Percentiles rank a stretch among this genome's conserved stretches.
phyloP scores from a whole-genome alignment of 2,888 invertebrate species.

The Ichneumoninae sp. region DNA sequence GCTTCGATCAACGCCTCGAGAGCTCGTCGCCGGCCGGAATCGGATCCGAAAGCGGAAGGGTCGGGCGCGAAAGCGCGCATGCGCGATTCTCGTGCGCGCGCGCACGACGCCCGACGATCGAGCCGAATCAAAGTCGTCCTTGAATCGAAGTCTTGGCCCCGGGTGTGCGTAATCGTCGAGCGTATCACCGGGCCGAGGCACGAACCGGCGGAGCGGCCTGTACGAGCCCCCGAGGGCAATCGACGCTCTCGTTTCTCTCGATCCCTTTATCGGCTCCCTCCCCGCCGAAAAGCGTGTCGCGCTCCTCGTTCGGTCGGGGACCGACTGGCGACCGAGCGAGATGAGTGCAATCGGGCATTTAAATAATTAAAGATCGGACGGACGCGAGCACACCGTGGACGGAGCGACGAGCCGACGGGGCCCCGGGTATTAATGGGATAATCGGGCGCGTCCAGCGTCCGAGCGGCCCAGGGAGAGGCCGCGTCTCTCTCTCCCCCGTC shows the following conservation, averaged over 20 bases:
- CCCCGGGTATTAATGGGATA: constrained; percentile 82
- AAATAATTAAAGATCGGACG: constrained; percentile 82
- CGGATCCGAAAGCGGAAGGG: background rate
- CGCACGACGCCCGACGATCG: constrained; percentile 1
- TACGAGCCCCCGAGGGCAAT: constrained; percentile 11
- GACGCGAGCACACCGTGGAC: constrained; percentile 68
- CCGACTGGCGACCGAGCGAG: constrained; percentile 11
- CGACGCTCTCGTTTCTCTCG: constrained; percentile 11
- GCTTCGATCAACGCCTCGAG: background rate
- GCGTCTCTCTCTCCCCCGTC: constrained; percentile 26
- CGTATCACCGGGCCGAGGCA: background rate
- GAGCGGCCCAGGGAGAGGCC: constrained; percentile 61
- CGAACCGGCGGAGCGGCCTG: constrained; percentile 10
- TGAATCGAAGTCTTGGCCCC: constrained; percentile 29
- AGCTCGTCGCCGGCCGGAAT: background rate
- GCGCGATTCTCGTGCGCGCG: background rate
- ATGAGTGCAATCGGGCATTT: constrained; percentile 71
- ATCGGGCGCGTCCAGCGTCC: constrained; percentile 79
- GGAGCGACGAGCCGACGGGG: constrained; percentile 76
- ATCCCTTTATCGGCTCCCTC: constrained; percentile 4
- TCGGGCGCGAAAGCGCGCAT: background rate
- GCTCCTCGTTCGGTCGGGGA: constrained; percentile 23
- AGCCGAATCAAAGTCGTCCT: constrained; percentile 35
- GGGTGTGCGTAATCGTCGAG: background rate
- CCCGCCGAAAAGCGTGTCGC: constrained; percentile 11